Percentiles rank a stretch among this genome's conserved stretches.
These are phyloP conservation scores for Luehdorfia chinensis DNA, from an alignment of 1,140 invertebrate genomes.

Conservation along the genomic window DNA sequence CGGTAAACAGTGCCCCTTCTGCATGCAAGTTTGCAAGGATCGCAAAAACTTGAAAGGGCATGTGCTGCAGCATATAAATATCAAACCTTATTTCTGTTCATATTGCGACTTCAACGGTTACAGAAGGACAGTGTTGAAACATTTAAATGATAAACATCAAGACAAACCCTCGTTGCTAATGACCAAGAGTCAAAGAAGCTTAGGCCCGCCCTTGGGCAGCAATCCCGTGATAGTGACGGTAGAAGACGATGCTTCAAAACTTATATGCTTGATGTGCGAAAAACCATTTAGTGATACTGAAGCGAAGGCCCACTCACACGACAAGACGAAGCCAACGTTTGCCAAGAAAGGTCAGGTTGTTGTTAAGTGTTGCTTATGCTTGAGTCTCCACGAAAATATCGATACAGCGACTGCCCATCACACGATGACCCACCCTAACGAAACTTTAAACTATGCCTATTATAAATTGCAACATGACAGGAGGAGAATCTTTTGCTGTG, in stretches of 20 bases:
- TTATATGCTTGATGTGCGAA: constrained; percentile 43
- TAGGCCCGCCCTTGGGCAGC: constrained; percentile 8
- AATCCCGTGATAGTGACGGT: constrained; percentile 2
- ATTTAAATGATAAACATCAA: constrained; percentile 26
- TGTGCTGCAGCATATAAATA: constrained; percentile 38
- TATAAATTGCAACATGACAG: constrained; percentile 30
- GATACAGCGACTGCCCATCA: constrained; percentile 31
- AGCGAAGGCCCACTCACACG: constrained; percentile 26
- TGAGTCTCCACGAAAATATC: constrained; percentile 24
- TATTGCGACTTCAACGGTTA: constrained; percentile 34
- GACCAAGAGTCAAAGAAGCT: constrained; percentile 19
- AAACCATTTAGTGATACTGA: constrained; percentile 22
- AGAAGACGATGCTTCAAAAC: constrained; percentile 11
- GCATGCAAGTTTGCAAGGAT: constrained; percentile 21
- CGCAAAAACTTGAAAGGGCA: constrained; percentile 25
- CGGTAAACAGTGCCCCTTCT: constrained; percentile 30
- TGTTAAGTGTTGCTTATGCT: constrained; percentile 42
- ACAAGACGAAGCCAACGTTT: constrained; percentile 25
- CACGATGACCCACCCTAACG: constrained; percentile 23
- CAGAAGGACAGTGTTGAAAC: constrained; percentile 20
- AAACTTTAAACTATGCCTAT: constrained; percentile 30
- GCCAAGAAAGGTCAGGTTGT: constrained; percentile 40
- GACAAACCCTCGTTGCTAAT: neutral
- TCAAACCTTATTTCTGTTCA: constrained; percentile 39
- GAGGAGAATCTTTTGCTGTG: constrained; percentile 25